phyloP scores from a whole-genome alignment of 2,797 vertebrate species.

The Macropus fuliginosus region DNA sequence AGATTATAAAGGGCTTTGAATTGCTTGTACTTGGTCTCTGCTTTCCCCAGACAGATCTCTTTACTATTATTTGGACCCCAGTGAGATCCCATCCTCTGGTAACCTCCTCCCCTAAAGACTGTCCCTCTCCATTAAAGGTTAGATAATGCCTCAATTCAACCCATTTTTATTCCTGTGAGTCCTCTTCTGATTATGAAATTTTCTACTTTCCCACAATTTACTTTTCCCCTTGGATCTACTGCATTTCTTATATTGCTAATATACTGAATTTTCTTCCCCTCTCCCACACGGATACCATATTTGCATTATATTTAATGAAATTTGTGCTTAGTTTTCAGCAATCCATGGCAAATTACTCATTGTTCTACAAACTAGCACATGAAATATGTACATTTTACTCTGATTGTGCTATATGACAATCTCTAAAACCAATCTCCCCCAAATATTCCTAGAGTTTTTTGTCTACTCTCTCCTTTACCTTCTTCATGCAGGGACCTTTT shows the following conservation, averaged over 20 bases:
- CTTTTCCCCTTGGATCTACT: neutral
- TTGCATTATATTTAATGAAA: neutral
- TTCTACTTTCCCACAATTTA: neutral
- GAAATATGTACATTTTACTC: neutral
- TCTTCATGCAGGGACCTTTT: neutral
- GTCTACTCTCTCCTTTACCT: neutral
- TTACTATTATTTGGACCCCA: neutral
- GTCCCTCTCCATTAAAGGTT: neutral
- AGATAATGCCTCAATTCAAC: neutral
- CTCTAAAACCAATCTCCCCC: neutral
- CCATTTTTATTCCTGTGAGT: neutral
- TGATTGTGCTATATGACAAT: neutral
- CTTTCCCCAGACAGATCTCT: neutral
- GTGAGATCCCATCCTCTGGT: neutral
- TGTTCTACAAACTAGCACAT: neutral
- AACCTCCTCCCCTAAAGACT: neutral
- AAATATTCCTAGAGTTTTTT: neutral
- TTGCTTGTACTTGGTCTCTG: neutral
- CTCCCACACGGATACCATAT: neutral
- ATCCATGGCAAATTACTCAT: neutral
- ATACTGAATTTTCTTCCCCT: neutral
- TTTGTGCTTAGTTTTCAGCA: neutral
- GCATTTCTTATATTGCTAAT: neutral
- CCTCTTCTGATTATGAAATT: neutral
- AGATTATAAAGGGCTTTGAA: neutral